Evolutionary conservation across 2,113 vertebrate genomes (phyloP).

Genomic region (Progne subis): DNA sequence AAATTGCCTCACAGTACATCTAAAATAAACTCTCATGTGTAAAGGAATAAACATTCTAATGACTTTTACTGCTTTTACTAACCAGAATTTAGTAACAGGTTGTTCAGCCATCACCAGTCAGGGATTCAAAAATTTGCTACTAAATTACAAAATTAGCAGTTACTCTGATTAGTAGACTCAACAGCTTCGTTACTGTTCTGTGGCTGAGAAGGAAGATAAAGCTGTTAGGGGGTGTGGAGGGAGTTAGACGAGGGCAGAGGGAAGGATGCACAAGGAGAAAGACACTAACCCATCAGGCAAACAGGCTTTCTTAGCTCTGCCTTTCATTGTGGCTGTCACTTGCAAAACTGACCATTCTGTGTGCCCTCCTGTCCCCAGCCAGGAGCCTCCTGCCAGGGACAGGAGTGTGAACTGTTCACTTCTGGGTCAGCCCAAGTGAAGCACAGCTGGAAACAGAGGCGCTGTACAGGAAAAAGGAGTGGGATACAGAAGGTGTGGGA

Average conservation of each 20-base stretch:
- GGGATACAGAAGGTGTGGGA: too few relatives aligned
- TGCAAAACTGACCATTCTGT: neutral
- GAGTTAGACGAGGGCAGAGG: neutral
- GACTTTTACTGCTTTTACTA: neutral
- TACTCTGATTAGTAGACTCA: neutral
- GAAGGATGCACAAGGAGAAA: neutral
- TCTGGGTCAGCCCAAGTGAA: neutral
- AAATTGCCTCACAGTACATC: neutral
- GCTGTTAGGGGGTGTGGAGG: fast-evolving
- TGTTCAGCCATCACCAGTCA: neutral
- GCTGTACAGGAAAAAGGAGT: neutral
- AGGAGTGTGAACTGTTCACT: neutral
- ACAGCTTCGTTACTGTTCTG: neutral
- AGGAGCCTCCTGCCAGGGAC: too few relatives aligned
- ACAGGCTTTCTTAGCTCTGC: neutral
- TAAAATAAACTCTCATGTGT: neutral
- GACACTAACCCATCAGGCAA: neutral
- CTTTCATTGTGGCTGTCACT: neutral
- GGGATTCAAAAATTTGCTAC: neutral
- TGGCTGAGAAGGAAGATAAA: neutral
- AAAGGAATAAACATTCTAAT: neutral
- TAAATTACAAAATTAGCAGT: neutral
- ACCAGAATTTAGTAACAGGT: neutral
- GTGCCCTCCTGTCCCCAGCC: fast-evolving
- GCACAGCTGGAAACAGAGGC: neutral